Base-by-base conservation (phyloP, 2,888 invertebrate genomes). In the Trissonchulus latispiculum region DNA sequence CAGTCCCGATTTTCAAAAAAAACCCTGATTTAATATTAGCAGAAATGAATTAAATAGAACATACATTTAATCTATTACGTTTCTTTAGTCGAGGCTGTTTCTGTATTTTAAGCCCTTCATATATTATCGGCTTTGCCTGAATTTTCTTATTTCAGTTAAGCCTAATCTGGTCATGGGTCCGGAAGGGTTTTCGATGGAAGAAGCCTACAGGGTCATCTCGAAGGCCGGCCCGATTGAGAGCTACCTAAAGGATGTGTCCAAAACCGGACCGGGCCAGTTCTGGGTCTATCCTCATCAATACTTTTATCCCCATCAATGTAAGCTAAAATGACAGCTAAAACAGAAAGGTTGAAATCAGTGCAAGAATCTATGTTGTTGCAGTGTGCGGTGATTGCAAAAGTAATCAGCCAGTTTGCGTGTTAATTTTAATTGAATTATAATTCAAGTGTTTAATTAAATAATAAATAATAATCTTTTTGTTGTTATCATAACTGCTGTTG, bases 251-350 rank as follows among this genome's bases (percentile, higher is more conserved):
- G 82, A 82, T 75, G 76, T 82, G 77, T 80, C 79, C 76, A 81
- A 36, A 32, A 62, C 81, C 71, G 82, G 81, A 59, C 77, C 81
- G 33, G 82, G 82, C 67, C 79, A 80, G 75, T 82, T 80, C 75
- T 82, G 82, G 82, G 82, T 83, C 80, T 82, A 82, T 77, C 82
- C 82, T 32, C 81, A 82, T 76, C 82, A 82, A 73, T 82, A 82
- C 75, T 82, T 82, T 77, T 82, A 82, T 74, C 82, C 82, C 32
- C 76, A 79, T 76, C 82, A 82, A 77, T 81, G 82, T 82, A 74
- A 74, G 78, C 73, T 23, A 62, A 2, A 62, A 62, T n/a, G n/a
- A n/a, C n/a, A n/a, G n/a, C n/a, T n/a, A n/a, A n/a, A n/a, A n/a
- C n/a, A n/a, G n/a, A n/a, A n/a, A n/a, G n/a, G n/a, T n/a, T n/a